A percentile compares a stretch with the other conserved stretches of the same genome.
Conservation (phyloP, 2,888 invertebrate genomes). For the Netelia fuscicornis region DNA sequence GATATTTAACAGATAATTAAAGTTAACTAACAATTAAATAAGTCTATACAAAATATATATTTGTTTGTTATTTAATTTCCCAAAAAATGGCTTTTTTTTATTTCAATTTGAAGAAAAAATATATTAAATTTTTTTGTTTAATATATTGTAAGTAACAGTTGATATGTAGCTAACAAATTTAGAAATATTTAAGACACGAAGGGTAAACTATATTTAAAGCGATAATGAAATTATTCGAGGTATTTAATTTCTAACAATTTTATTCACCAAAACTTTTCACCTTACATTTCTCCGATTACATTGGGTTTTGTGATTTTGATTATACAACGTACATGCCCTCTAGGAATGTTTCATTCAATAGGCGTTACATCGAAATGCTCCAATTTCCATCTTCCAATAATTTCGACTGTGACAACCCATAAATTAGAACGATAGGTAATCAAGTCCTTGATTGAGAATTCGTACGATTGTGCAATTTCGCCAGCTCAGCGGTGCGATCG, state of each 20-base stretch:
- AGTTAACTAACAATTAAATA: too few relatives aligned
- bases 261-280: too few relatives aligned
- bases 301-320: too few relatives aligned
- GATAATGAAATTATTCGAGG: too few relatives aligned
- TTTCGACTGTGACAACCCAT: neutral
- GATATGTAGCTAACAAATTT: neutral
- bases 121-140: neutral
- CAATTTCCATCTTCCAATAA: neutral
- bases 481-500: constrained; percentile 35
- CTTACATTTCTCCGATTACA: too few relatives aligned
- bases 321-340: too few relatives aligned
- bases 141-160: neutral
- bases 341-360: too few relatives aligned
- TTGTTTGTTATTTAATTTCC: neutral
- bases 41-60: neutral
- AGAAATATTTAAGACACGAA: too few relatives aligned
- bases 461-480: constrained; percentile 42
- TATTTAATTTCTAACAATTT: too few relatives aligned
- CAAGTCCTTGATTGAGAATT: constrained; percentile 12
- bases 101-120: neutral
- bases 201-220: too few relatives aligned
- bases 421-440: neutral
- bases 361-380: constrained; percentile 1
- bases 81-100: neutral
- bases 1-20: too few relatives aligned